Conservation (phyloP, 2,888 invertebrate genomes). For the Thalpophila matura region DNA sequence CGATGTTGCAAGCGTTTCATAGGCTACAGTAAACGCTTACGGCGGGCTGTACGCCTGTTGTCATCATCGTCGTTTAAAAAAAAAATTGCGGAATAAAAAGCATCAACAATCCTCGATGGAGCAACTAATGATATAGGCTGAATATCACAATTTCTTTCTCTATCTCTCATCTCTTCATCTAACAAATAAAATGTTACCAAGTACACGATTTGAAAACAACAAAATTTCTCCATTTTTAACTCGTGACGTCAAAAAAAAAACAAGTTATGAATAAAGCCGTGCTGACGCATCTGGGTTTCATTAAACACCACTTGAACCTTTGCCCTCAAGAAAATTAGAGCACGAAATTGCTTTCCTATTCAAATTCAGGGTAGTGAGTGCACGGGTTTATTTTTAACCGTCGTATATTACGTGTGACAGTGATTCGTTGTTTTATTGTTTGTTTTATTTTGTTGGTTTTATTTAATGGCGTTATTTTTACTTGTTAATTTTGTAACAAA, state of each 20-base stretch:
- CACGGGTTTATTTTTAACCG: constrained; percentile 33
- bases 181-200: too few species aligned
- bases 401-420: constrained; percentile 22
- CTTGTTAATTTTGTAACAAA: too few species aligned
- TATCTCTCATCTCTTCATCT: too few species aligned
- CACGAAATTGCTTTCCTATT: constrained; percentile 40
- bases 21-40: too few species aligned
- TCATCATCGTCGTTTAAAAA: too few species aligned
- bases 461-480: constrained; percentile 43
- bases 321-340: constrained; percentile 19
- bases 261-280: constrained; percentile 8
- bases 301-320: constrained; percentile 32
- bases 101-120: too few species aligned
- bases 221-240: background rate
- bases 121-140: too few species aligned
- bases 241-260: background rate
- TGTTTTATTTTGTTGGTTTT: constrained; percentile 39
- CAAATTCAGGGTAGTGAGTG: constrained; percentile 18
- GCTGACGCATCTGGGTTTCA: constrained; percentile 26
- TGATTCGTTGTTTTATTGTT: constrained; percentile 16
- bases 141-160: too few species aligned
- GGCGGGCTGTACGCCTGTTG: too few species aligned
- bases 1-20: too few species aligned
- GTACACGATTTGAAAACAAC: too few species aligned
- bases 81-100: too few species aligned